A percentile compares a stretch with the other conserved stretches of the same genome.
These are phyloP conservation scores for Scolopax mira DNA, from an alignment of 2,113 vertebrate species.

Conservation along the genomic window DNA sequence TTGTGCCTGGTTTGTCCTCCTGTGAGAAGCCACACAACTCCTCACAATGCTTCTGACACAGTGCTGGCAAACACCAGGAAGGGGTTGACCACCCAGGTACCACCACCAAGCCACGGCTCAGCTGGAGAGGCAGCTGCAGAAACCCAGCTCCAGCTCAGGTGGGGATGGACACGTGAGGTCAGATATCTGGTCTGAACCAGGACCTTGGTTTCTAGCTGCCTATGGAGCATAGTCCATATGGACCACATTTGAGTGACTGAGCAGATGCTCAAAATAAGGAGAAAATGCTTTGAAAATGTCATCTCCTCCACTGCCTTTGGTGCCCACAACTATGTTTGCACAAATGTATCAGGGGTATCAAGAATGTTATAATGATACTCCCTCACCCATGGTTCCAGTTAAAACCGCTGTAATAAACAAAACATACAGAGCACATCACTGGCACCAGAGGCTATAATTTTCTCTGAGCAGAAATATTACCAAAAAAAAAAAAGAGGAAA, in stretches of 20 bases:
- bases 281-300: slow-evolving; percentile 3
- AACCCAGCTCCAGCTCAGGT: background rate
- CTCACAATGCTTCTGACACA: rapidly evolving
- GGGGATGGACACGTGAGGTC: rapidly evolving
- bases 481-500: background rate
- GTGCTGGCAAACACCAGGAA: background rate
- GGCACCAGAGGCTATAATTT: slow-evolving; percentile 78
- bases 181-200: background rate
- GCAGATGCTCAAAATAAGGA: slow-evolving; percentile 36
- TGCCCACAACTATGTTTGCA: slow-evolving; percentile 65
- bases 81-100: rapidly evolving
- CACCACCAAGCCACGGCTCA: background rate
- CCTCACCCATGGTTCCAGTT: slow-evolving; percentile 62
- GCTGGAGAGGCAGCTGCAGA: background rate
- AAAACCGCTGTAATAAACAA: slow-evolving; percentile 77
- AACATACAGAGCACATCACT: slow-evolving; percentile 74
- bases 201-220: background rate
- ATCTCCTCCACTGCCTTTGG: background rate
- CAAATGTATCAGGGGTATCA: slow-evolving; percentile 67
- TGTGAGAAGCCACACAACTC: background rate
- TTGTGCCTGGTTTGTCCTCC: background rate
- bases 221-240: background rate
- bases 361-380: slow-evolving; percentile 76
- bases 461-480: slow-evolving; percentile 75
- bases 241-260: background rate